These are phyloP conservation scores for Hofmannophila pseudospretella DNA, from an alignment of 2,888 invertebrate genomes.

Conservation along the genomic window DNA sequence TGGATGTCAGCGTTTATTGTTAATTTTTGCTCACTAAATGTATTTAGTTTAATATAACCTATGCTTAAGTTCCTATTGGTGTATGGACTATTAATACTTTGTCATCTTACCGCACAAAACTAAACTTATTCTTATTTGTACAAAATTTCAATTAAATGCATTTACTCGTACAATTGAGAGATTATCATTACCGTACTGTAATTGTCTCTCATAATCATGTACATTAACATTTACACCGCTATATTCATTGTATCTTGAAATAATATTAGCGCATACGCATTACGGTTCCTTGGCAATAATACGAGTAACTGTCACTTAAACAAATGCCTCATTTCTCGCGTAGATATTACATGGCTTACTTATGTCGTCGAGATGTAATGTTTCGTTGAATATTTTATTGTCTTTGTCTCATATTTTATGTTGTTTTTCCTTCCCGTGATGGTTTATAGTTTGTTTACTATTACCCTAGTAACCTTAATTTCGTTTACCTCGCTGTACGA, in stretches of 20 bases:
- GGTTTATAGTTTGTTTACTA: not conserved
- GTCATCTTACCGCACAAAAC: too few relatives aligned
- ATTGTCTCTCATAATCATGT: not conserved
- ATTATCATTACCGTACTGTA: not conserved
- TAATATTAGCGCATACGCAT: not conserved
- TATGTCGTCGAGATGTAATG: constrained; percentile 21
- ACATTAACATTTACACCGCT: not conserved
- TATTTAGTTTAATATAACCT: too few relatives aligned
- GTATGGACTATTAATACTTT: too few relatives aligned
- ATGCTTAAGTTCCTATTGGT: too few relatives aligned
- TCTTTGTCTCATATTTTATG: constrained; percentile 41
- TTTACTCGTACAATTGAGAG: too few relatives aligned
- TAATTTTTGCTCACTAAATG: too few relatives aligned
- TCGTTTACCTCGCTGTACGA: too few relatives aligned
- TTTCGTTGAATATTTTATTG: constrained; percentile 42
- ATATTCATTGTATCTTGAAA: not conserved
- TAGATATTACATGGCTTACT: constrained; percentile 24
- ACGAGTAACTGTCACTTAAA: constrained; percentile 36
- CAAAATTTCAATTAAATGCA: too few relatives aligned
- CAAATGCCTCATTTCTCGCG: constrained; percentile 37
- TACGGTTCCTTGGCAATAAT: not conserved
- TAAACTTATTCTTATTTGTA: too few relatives aligned
- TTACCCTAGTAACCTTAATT: not conserved
- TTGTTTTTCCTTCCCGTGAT: constrained; percentile 20
- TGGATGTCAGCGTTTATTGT: too few relatives aligned